Percentiles rank a stretch among this genome's conserved stretches.
Evolutionary conservation across 1,140 invertebrate genomes (phyloP).

Genomic region (Latrodectus geometricus): DNA sequence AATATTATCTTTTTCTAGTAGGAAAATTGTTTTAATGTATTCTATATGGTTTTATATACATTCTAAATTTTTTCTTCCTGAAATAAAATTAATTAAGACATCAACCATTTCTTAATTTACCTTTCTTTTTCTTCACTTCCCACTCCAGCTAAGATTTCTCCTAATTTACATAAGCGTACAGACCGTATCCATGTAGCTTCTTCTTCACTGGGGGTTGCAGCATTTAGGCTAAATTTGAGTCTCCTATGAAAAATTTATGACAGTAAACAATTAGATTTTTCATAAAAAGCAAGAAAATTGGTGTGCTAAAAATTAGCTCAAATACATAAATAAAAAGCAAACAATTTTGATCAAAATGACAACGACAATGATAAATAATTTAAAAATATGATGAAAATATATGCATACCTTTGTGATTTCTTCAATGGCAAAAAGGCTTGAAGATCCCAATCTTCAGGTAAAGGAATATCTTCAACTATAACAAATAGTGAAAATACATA

Average conservation of each 20-base stretch:
- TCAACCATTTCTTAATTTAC: not conserved
- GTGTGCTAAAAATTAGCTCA: not conserved
- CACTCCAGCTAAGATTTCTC: constrained; percentile 36
- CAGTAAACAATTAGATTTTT: not conserved
- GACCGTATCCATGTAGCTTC: constrained; percentile 38
- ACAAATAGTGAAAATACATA: constrained; percentile 48
- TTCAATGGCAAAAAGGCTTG: constrained; percentile 83
- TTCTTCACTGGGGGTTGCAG: constrained; percentile 38
- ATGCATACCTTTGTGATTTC: constrained; percentile 70
- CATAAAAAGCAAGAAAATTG: not conserved
- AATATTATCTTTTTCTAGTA: too few relatives aligned
- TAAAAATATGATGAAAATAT: not conserved
- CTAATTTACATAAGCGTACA: constrained; percentile 31
- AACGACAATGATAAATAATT: not conserved
- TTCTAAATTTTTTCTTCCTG: too few relatives aligned
- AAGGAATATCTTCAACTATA: constrained; percentile 76
- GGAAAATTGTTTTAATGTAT: too few relatives aligned
- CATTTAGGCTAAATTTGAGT: constrained; percentile 49
- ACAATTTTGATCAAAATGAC: not conserved
- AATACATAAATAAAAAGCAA: not conserved
- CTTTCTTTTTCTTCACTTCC: constrained; percentile 27
- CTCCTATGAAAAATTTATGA: not conserved
- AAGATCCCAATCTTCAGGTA: constrained; percentile 83
- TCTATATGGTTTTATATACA: too few relatives aligned
- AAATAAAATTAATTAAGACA: too few relatives aligned